Percentiles rank a stretch among this genome's conserved stretches.
Evolutionary conservation across 2,888 invertebrate species (phyloP).

Genomic region (Monoplex corrugatus): DNA sequence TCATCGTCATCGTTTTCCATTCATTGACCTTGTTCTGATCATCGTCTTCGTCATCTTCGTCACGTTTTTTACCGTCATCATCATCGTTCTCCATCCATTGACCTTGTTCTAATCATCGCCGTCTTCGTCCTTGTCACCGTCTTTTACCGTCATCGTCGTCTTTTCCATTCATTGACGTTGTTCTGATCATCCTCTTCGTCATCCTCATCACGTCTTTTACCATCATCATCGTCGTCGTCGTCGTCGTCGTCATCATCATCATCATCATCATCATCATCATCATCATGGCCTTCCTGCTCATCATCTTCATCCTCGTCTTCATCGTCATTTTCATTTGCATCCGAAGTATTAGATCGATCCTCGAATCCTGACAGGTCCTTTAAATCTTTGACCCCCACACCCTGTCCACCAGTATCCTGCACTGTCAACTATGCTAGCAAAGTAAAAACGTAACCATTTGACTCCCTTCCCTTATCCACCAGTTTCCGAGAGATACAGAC

Average conservation of each 20-base stretch:
- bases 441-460: too few relatives aligned
- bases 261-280: background rate
- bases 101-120: background rate
- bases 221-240: background rate
- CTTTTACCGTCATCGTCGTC: background rate
- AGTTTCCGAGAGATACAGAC: too few relatives aligned
- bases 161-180: background rate
- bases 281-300: background rate
- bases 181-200: background rate
- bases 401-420: too few relatives aligned
- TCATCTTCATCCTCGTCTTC: background rate
- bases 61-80: background rate
- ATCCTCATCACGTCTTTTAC: background rate
- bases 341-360: too few relatives aligned
- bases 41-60: background rate
- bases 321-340: background rate
- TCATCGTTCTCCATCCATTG: background rate
- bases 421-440: too few relatives aligned
- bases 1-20: background rate
- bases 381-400: too few relatives aligned
- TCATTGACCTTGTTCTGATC: too few relatives aligned
- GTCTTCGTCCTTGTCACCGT: background rate
- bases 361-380: too few relatives aligned
- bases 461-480: too few relatives aligned
- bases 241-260: background rate